phyloP scores from a whole-genome alignment of 1,140 invertebrate genomes.

The Odontomachus brunneus region DNA sequence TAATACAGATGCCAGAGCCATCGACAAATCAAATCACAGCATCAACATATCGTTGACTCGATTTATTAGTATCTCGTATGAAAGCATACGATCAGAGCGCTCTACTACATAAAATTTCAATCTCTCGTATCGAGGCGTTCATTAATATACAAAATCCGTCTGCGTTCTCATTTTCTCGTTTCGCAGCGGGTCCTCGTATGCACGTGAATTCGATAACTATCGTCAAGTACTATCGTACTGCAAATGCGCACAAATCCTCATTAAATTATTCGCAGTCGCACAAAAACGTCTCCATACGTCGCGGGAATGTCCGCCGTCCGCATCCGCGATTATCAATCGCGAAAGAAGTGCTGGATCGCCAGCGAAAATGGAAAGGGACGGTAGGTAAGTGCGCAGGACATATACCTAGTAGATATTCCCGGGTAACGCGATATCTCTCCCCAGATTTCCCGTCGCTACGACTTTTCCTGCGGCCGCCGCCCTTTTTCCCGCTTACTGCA shows the following conservation, averaged over 20 bases:
- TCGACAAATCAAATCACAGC: slow-evolving; percentile 51
- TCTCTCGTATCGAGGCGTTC: slow-evolving; percentile 8
- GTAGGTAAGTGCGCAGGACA: neutral
- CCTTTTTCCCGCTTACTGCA: slow-evolving; percentile 54
- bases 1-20: slow-evolving; percentile 34
- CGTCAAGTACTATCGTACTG: neutral
- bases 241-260: slow-evolving; percentile 5
- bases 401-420: neutral
- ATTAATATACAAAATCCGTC: slow-evolving; percentile 50
- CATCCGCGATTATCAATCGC: neutral
- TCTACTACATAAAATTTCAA: slow-evolving; percentile 37
- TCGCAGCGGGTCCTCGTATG: neutral
- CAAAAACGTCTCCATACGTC: neutral
- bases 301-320: no score
- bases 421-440: slow-evolving; percentile 57
- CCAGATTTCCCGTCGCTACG: slow-evolving; percentile 27
- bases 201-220: slow-evolving; percentile 6
- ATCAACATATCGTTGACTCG: slow-evolving; percentile 51
- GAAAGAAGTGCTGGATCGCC: no score
- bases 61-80: slow-evolving; percentile 51
- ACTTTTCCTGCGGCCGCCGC: slow-evolving; percentile 33
- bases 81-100: slow-evolving; percentile 33
- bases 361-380: neutral
- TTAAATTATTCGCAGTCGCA: slow-evolving; percentile 2
- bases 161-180: slow-evolving; percentile 36